phyloP scores from a whole-genome alignment of 2,113 vertebrate genomes.

The Hassar affinis region DNA sequence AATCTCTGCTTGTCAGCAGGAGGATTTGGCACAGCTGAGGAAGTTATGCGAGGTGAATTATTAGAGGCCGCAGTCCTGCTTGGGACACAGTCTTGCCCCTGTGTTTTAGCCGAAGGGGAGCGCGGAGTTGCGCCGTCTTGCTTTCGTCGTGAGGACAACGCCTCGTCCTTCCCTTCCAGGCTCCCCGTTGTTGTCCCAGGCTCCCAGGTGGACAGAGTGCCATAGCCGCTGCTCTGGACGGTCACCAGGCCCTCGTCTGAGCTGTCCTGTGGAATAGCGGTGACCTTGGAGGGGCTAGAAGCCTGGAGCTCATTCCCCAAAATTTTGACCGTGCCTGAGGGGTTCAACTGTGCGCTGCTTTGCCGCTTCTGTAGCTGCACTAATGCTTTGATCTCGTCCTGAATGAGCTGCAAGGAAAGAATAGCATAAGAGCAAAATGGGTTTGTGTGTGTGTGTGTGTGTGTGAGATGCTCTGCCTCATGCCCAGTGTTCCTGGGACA shows the following conservation, averaged over 20 bases:
- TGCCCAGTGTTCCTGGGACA: background rate
- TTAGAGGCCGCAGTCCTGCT: slow-evolving; percentile 36
- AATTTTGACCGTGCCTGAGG: slow-evolving; percentile 48
- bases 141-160: slow-evolving; percentile 41
- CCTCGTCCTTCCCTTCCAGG: slow-evolving; percentile 41
- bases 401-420: slow-evolving; percentile 78
- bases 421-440: background rate
- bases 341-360: slow-evolving; percentile 55
- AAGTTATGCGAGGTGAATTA: slow-evolving; percentile 23
- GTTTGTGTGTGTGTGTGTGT: background rate
- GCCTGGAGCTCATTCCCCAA: slow-evolving; percentile 53
- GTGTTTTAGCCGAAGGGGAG: slow-evolving; percentile 30
- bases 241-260: slow-evolving; percentile 66
- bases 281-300: slow-evolving; percentile 58
- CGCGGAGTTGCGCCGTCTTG: slow-evolving; percentile 36
- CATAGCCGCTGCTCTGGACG: slow-evolving; percentile 83
- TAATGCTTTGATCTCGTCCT: slow-evolving; percentile 90
- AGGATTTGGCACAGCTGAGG: background rate
- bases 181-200: slow-evolving; percentile 51
- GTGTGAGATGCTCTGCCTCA: background rate
- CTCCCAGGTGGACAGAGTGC: slow-evolving; percentile 77
- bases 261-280: slow-evolving; percentile 53
- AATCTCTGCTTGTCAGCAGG: slow-evolving; percentile 27
- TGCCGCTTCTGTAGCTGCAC: slow-evolving; percentile 79
- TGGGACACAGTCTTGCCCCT: slow-evolving; percentile 26